Base-by-base conservation (phyloP, 1,140 invertebrate genomes). In the Hylaeus anthracinus region DNA sequence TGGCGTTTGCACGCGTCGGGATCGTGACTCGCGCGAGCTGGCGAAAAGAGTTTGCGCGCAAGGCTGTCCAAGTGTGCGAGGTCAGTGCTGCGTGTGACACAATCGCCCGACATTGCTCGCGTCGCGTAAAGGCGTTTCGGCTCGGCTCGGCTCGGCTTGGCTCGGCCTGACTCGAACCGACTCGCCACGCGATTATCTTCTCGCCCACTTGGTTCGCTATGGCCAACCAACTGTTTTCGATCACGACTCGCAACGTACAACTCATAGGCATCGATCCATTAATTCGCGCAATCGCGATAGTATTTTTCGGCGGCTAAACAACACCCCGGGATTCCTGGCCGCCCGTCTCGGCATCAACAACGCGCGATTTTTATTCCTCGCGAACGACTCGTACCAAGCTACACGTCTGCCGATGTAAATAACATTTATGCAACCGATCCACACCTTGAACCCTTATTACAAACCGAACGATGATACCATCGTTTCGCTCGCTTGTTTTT, bases 31-130 rank as follows among this genome's bases (percentile, higher is more conserved):
- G 65, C 66, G 75, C 37, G 10, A 26, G n/a, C 51, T 12, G 60
- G 56, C 66, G 58, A 70, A 76, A 81, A 64, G 43, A 53, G 51
- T 53, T 53, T 26, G 26, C 56, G 60, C 75, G 58, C 66, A 48
- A 70, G 67, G 9, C 73, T 76, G 72, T 53, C 81, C 45, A 72
- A 53, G 66, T 87, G 75, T 61, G 81, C 67, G 79, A 86, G 86
- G 83, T 79, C 83, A 78, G 83, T 86, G 64, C 79, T 58, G 70
- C 60, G 74, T 65, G 61, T 81, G 78, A 82, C 81, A 86, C 84
- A 86, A 86, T 86, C 85, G 72, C 6, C 64, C 69, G 75, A 43
- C 67, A 72, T 41, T 63, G 58, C 81, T 60, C 64, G 64, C 71
- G 48, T 70, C 77, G 66, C 53, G 66, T 63, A 56, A 73, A 43